Conservation (phyloP, 2,797 vertebrate genomes). For the Malacoraja senta region DNA sequence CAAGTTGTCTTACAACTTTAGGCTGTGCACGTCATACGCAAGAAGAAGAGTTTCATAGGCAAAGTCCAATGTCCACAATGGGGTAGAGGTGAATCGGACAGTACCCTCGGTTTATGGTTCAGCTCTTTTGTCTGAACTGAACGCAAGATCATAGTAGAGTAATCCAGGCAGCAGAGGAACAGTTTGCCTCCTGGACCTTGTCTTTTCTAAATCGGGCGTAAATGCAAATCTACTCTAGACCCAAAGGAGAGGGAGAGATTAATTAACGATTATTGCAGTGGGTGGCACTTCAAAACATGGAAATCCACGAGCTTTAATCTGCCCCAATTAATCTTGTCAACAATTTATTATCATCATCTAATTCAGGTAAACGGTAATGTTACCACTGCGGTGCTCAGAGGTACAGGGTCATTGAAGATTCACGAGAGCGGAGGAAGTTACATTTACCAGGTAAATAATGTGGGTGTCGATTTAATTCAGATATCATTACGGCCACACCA, state of each 20-base stretch:
- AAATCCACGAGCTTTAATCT: neutral
- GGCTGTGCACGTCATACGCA: no score
- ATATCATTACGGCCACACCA: neutral
- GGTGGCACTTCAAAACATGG: neutral
- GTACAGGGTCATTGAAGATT: neutral
- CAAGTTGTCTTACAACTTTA: no score
- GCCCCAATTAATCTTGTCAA: neutral
- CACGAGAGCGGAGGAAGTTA: neutral
- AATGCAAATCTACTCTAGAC: slow-evolving; percentile 2
- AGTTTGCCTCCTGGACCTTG: neutral
- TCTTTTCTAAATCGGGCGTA: neutral
- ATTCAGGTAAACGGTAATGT: neutral
- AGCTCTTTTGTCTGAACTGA: neutral
- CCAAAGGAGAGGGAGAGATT: neutral
- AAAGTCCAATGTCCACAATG: no score
- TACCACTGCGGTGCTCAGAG: neutral
- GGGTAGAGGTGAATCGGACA: no score
- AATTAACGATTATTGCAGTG: neutral
- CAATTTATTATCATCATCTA: neutral
- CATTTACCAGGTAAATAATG: neutral
- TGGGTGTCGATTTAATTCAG: neutral
- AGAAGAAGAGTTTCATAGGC: no score
- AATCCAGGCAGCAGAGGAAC: neutral
- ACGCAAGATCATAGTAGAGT: neutral
- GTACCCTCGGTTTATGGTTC: no score